phyloP scores from a whole-genome alignment of 2,113 vertebrate species.

The Cavia porcellus region DNA sequence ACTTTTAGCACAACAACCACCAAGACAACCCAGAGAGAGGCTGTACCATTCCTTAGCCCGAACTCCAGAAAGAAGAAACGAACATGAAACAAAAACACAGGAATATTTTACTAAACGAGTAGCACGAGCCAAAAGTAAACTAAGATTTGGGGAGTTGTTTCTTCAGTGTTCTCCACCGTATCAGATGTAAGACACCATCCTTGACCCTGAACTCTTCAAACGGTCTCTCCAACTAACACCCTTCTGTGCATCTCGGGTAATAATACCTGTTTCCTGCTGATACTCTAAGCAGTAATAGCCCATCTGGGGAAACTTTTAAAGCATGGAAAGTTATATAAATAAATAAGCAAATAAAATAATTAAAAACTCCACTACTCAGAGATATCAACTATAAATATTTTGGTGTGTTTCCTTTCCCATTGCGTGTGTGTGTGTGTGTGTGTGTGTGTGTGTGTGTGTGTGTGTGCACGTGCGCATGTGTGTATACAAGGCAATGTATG shows the following conservation, averaged over 20 bases:
- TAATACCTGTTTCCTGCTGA: not conserved
- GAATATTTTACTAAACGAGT: not conserved
- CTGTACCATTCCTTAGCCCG: not conserved
- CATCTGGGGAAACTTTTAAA: not conserved
- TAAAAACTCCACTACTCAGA: not conserved
- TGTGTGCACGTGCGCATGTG: not conserved
- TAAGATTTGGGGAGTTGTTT: not conserved
- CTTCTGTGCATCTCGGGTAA: not conserved
- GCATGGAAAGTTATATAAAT: not conserved
- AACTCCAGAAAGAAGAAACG: not conserved
- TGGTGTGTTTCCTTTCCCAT: not conserved
- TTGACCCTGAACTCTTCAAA: not conserved
- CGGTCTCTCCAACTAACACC: fast-evolving
- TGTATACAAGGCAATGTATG: fast-evolving
- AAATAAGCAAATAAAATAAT: not conserved
- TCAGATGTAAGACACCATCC: fast-evolving
- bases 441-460: not conserved
- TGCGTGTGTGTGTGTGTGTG: not conserved
- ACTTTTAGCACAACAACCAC: not conserved
- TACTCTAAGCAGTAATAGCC: not conserved
- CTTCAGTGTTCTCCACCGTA: fast-evolving
- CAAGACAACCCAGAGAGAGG: not conserved
- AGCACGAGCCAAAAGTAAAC: not conserved
- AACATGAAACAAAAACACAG: fast-evolving
- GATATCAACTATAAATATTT: not conserved